These are phyloP conservation scores for Microtus ochrogaster DNA, from an alignment of 2,113 vertebrate species.

Conservation along the genomic window DNA sequence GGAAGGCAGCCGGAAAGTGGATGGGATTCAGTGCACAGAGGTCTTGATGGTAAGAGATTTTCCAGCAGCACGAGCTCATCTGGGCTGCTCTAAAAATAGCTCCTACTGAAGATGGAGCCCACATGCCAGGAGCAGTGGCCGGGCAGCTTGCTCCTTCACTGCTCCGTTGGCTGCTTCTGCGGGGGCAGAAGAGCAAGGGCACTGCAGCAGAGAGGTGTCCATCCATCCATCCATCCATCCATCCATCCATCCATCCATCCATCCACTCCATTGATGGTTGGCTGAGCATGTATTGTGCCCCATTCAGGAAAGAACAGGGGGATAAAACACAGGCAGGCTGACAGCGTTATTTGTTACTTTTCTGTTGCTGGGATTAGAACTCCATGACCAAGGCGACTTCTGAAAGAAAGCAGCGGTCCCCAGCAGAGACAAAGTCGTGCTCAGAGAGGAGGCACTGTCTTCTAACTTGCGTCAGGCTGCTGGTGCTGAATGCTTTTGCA, in stretches of 20 bases:
- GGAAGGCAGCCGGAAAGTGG: background rate
- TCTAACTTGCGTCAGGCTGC: background rate
- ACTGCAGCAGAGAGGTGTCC: background rate
- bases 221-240: no score
- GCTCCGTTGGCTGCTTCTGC: background rate
- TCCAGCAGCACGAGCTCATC: background rate
- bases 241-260: no score
- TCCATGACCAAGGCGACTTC: no score
- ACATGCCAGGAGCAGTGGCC: background rate
- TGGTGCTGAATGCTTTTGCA: background rate
- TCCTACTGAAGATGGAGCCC: background rate
- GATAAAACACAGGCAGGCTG: background rate
- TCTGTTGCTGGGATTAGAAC: background rate
- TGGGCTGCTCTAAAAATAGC: conserved; percentile 5
- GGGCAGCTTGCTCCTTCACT: background rate
- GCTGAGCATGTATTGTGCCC: background rate
- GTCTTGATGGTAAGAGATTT: background rate
- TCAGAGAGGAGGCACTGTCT: no score
- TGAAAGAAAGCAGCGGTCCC: background rate
- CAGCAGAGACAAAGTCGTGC: background rate
- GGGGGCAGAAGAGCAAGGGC: background rate
- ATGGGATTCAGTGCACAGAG: background rate
- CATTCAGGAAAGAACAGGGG: no score
- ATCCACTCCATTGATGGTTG: no score
- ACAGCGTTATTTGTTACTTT: background rate